Evolutionary conservation across 30 jellyfish, hydroid and myxozoan genomes (phyloP), one percentile per base, ranked within the genome.

Genomic region (Hydra vulgaris): DNA sequence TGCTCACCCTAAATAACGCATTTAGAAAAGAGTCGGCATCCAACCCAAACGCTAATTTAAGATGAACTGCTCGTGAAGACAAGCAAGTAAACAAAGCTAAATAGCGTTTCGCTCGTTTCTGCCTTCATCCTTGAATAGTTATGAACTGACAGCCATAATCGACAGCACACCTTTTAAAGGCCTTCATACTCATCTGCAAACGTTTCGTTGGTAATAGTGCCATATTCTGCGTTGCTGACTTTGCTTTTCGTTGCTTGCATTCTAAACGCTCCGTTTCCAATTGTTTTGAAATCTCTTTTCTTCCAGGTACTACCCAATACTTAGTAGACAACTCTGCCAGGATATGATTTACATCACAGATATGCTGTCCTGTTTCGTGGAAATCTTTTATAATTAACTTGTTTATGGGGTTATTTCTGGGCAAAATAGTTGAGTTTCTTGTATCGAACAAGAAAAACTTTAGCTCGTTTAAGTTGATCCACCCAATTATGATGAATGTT

Each of bases 1-100:
- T 56, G 17, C 18, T n/a, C 71, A 56, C n/a, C 71, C 71, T 15
- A n/a, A 15, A 56, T n/a, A 15, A 56, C n/a, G 83, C 77, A 25
- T 75, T 23, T 27, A 75, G 27, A 26, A 75, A 75, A 17, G 79
- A 75, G 27, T 75, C 83, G 27, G 83, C 27, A 75, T 75, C 83
- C 27, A 75, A 27, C 17, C 79, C 83, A 75, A 17, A 75, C 16
- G 83, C 77, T 27, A 75, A 21, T 75, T 75, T 79, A 17, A 75
- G 83, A 75, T 75, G 83, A 12, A 75, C 79, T 12, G 83, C 79
- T 21, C 79, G 83, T 17, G 79, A 21, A 17, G 20, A 21, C 17
- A 75, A 18, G 79, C 83, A 75, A 8, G 79, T 75, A 27, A 75
- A 75, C 17, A 75, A 27, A 18, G 73, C 21, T 79, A 75, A 26